phyloP scores from a whole-genome alignment of 2,797 vertebrate species.

The Rhabdophis nuchalis region DNA sequence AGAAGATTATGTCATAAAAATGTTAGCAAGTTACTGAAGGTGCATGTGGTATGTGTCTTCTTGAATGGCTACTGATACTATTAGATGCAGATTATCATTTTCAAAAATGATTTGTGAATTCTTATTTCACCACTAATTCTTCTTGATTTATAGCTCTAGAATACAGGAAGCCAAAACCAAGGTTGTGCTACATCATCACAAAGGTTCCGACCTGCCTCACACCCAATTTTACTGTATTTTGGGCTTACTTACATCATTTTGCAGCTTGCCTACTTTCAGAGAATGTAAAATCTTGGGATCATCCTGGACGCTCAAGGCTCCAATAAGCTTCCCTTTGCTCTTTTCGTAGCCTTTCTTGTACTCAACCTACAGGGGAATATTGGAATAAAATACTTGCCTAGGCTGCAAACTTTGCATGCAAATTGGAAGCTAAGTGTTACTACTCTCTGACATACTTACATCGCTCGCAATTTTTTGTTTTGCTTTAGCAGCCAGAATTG shows the following conservation, averaged over 20 bases:
- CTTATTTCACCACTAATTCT: neutral
- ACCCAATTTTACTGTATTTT: neutral
- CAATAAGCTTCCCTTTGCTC: constrained; percentile 85
- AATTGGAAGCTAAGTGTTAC: neutral
- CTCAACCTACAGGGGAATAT: constrained; percentile 74
- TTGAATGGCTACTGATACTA: neutral
- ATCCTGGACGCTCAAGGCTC: constrained; percentile 85
- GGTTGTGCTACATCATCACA: neutral
- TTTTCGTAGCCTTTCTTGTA: constrained; percentile 90
- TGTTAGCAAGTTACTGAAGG: neutral
- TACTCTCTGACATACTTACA: constrained; percentile 70
- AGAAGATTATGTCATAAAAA: neutral
- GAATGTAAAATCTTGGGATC: constrained; percentile 91
- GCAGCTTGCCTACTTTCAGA: constrained; percentile 85
- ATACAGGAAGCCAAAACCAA: neutral
- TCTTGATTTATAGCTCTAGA: neutral
- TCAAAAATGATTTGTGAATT: neutral
- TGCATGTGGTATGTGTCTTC: neutral
- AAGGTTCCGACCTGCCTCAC: neutral
- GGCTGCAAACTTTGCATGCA: neutral
- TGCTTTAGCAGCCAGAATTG: constrained; percentile 86
- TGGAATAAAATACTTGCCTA: neutral
- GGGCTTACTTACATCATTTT: constrained; percentile 80
- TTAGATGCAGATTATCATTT: neutral
- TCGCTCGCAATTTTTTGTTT: constrained; percentile 85